phyloP scores from a whole-genome alignment of 1,140 invertebrate species.

The Bicyclus anynana region DNA sequence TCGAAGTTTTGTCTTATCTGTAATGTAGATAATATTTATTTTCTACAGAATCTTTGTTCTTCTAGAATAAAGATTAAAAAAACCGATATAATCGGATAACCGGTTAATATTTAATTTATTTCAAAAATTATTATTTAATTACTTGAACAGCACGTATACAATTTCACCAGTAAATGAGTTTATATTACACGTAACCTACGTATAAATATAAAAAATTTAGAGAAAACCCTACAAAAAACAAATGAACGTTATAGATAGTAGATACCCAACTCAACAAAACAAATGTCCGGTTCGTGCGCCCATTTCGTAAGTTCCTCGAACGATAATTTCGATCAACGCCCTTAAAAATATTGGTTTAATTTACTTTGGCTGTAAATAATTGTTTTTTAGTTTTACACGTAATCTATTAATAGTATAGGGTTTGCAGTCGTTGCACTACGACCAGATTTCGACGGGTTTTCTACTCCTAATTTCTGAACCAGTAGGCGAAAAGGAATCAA shows the following conservation, averaged over 20 bases:
- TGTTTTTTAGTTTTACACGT: constrained; percentile 28
- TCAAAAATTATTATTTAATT: not conserved
- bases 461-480: constrained; percentile 43
- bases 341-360: constrained; percentile 32
- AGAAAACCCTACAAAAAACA: constrained; percentile 30
- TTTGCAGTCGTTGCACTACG: constrained; percentile 37
- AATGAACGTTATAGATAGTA: constrained; percentile 37
- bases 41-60: no score
- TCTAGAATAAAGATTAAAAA: not conserved
- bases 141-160: not conserved
- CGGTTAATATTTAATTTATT: constrained; percentile 6
- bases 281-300: constrained; percentile 77
- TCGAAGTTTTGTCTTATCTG: no score
- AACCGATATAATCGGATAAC: not conserved
- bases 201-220: no score
- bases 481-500: constrained; percentile 67
- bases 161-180: no score
- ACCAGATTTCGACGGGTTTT: constrained; percentile 40
- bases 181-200: no score
- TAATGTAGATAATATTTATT: no score
- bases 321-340: constrained; percentile 64
- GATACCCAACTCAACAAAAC: constrained; percentile 70
- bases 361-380: constrained; percentile 34
- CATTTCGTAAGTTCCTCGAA: constrained; percentile 75
- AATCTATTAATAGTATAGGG: constrained; percentile 30